Conservation (phyloP, 2,113 vertebrate species). For the Xerus inauris region DNA sequence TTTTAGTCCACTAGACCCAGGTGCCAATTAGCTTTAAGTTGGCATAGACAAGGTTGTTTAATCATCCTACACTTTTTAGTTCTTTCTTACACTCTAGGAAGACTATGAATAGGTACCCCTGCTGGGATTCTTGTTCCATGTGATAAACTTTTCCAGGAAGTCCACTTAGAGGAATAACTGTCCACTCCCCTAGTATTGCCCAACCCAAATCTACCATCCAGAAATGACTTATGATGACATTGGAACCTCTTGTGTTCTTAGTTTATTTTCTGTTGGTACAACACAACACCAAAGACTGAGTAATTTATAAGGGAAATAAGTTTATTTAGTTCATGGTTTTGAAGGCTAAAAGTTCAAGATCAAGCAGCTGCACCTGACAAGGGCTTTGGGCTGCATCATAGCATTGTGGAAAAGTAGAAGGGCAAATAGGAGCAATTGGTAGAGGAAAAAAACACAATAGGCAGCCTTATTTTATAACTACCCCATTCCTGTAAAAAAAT, state of each 20-base stretch:
- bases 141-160: neutral
- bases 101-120: neutral
- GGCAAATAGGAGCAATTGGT: neutral
- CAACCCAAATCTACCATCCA: neutral
- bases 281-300: neutral
- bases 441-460: neutral
- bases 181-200: neutral
- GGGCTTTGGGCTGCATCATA: neutral
- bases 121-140: neutral
- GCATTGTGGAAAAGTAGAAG: neutral
- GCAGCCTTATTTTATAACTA: neutral
- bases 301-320: neutral
- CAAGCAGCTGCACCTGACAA: neutral
- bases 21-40: neutral
- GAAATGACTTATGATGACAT: neutral
- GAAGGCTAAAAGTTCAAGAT: neutral
- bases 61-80: neutral
- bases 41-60: neutral
- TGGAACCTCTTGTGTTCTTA: neutral
- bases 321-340: neutral
- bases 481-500: no score
- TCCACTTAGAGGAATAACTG: neutral
- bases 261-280: neutral
- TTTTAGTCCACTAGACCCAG: neutral
- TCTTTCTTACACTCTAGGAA: neutral